phyloP scores from a whole-genome alignment of 2,797 vertebrate species.

The Champsocephalus gunnari region DNA sequence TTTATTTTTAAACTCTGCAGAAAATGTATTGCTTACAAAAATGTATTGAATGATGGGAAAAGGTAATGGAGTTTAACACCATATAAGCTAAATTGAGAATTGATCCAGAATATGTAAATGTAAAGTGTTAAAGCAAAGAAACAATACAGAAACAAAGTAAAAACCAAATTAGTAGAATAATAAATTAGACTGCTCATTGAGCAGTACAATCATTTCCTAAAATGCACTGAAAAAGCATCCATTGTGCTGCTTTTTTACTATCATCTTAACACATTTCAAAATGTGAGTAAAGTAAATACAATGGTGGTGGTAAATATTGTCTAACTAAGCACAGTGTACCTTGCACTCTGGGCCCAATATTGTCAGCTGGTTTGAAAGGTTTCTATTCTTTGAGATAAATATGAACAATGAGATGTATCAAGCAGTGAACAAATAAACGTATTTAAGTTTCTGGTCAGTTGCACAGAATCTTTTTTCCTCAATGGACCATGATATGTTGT shows the following conservation, averaged over 20 bases:
- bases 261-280: too few relatives aligned
- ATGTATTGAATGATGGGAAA: background rate
- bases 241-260: too few relatives aligned
- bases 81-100: background rate
- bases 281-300: too few relatives aligned
- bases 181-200: too few relatives aligned
- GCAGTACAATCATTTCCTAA: too few relatives aligned
- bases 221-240: too few relatives aligned
- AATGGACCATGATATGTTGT: background rate
- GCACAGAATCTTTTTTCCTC: background rate
- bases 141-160: too few relatives aligned
- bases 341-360: background rate
- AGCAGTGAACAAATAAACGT: background rate
- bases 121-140: too few relatives aligned
- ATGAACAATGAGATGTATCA: slow-evolving; percentile 1
- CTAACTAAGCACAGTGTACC: background rate
- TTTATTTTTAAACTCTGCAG: slow-evolving; percentile 5
- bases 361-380: background rate
- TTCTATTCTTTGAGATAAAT: slow-evolving; percentile 13
- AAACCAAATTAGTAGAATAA: too few relatives aligned
- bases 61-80: background rate
- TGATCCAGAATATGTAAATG: background rate
- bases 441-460: slow-evolving; percentile 7
- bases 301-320: too few relatives aligned
- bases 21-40: background rate